Conservation (phyloP, 2,888 invertebrate species). For the Diabrotica balteata region DNA sequence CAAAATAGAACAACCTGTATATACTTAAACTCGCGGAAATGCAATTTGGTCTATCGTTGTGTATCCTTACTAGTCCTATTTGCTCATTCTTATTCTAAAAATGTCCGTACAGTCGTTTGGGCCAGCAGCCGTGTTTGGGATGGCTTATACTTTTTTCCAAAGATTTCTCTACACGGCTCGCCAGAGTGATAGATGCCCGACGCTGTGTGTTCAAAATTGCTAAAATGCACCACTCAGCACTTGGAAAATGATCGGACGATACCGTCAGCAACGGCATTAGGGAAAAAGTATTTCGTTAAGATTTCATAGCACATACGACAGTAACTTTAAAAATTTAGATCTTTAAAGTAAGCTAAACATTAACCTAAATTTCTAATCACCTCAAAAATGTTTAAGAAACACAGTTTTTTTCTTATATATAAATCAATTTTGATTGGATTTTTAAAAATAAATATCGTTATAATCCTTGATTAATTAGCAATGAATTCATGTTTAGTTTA, state of each 20-base stretch:
- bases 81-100: conserved; percentile 53
- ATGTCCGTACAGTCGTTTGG: conserved; percentile 49
- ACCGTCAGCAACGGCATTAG: conserved; percentile 29
- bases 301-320: not conserved
- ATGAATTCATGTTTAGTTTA: too few species aligned
- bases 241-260: conserved; percentile 42
- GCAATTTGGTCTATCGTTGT: conserved; percentile 49
- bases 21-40: conserved; percentile 33
- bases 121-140: conserved; percentile 43
- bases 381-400: too few species aligned
- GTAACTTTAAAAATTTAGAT: too few species aligned
- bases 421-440: too few species aligned
- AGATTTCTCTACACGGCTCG: conserved; percentile 38
- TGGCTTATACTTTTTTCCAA: conserved; percentile 51
- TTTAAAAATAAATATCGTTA: too few species aligned
- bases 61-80: conserved; percentile 16
- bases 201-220: conserved; percentile 53
- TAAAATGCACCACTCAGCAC: conserved; percentile 55
- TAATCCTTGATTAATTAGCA: too few species aligned
- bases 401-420: too few species aligned
- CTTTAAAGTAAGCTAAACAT: too few species aligned
- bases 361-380: too few species aligned
- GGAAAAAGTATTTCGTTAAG: conserved; percentile 8
- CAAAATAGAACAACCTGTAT: not conserved
- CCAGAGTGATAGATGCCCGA: conserved; percentile 51